Conservation (phyloP, 2,113 vertebrate species). For the Poeciliopsis turrubarensis region DNA sequence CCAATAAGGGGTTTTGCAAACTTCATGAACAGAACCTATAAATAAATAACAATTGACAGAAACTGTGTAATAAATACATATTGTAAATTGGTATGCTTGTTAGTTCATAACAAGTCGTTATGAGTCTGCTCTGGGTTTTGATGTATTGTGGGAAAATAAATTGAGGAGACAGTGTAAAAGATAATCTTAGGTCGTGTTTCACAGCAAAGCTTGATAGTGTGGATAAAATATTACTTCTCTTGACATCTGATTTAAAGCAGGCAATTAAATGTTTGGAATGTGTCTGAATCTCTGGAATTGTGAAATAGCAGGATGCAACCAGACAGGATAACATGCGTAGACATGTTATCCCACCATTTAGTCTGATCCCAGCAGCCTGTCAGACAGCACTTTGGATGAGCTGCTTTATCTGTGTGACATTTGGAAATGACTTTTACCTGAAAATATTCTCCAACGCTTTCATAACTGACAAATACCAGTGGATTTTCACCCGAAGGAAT, state of each 20-base stretch:
- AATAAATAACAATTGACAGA: not conserved
- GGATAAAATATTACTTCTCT: slow-evolving; percentile 7
- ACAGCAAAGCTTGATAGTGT: not conserved
- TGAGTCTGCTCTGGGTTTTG: not conserved
- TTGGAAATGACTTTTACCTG: slow-evolving; percentile 57
- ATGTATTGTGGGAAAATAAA: not conserved
- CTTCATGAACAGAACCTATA: not conserved
- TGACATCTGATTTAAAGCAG: slow-evolving; percentile 45
- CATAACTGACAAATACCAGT: slow-evolving; percentile 52
- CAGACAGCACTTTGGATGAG: slow-evolving; percentile 32
- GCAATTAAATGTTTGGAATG: slow-evolving; percentile 28
- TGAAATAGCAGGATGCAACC: not conserved
- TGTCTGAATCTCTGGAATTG: slow-evolving; percentile 22
- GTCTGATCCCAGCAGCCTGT: slow-evolving; percentile 43
- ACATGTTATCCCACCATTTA: slow-evolving; percentile 32
- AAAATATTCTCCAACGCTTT: slow-evolving; percentile 36
- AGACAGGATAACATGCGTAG: slow-evolving; percentile 18
- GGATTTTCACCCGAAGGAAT: slow-evolving; percentile 30
- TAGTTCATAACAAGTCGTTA: not conserved
- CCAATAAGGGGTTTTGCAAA: not conserved
- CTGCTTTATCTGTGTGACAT: slow-evolving; percentile 70
- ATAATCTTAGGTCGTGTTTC: not conserved
- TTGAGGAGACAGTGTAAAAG: not conserved
- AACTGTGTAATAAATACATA: not conserved
- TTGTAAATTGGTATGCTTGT: not conserved